These are phyloP conservation scores for Mustela lutreola DNA, from an alignment of 2,113 vertebrate species.

Conservation along the genomic window DNA sequence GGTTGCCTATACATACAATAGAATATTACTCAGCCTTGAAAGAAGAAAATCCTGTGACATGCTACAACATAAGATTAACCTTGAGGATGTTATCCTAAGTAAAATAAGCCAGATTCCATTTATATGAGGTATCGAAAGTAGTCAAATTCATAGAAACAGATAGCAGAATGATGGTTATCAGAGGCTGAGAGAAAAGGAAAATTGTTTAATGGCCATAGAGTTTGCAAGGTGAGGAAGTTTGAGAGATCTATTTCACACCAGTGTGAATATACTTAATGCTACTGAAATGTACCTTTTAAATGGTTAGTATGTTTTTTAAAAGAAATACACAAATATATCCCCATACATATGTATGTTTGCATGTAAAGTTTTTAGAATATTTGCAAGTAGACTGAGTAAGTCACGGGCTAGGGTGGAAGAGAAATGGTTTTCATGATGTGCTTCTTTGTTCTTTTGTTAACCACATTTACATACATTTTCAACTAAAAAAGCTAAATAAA, in stretches of 20 bases:
- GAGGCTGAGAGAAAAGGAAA: background rate
- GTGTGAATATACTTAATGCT: background rate
- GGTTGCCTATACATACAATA: background rate
- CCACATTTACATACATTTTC: background rate
- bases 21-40: background rate
- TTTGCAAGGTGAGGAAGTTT: background rate
- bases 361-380: background rate
- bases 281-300: background rate
- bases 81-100: background rate
- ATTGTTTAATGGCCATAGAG: background rate
- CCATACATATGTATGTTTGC: background rate
- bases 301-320: background rate
- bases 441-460: background rate
- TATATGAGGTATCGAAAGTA: background rate
- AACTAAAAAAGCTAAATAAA: background rate
- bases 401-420: background rate
- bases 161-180: background rate
- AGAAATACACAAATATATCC: background rate
- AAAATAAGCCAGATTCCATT: background rate
- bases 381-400: background rate
- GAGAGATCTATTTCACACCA: background rate
- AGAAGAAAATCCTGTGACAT: background rate
- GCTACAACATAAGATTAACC: background rate
- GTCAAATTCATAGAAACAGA: background rate
- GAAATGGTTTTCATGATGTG: background rate